Percentiles rank a stretch among this genome's conserved stretches.
These are phyloP conservation scores for Neuroterus valhalla DNA, from an alignment of 1,140 invertebrate genomes.

Conservation along the genomic window DNA sequence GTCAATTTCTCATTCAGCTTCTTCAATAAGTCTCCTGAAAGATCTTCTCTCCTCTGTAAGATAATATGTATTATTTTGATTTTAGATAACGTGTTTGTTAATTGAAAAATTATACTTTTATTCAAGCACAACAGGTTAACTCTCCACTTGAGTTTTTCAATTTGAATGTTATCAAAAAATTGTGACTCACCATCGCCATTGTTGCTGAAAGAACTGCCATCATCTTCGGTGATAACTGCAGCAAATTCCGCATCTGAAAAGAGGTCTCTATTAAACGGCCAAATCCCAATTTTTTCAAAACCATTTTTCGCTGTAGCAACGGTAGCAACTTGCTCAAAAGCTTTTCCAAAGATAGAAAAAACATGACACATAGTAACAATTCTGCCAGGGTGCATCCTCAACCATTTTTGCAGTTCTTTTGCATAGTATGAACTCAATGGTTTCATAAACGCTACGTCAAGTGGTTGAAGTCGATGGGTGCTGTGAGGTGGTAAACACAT, in stretches of 20 bases:
- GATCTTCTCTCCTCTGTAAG: conserved; percentile 1
- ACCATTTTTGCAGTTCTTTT: conserved; percentile 57
- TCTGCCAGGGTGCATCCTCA: conserved; percentile 52
- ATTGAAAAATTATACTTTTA: background rate
- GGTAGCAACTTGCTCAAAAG: conserved; percentile 60
- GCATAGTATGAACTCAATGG: conserved; percentile 51
- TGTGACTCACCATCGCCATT: background rate
- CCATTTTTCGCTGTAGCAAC: conserved; percentile 58
- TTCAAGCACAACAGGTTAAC: no score
- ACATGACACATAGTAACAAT: conserved; percentile 59
- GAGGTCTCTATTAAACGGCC: conserved; percentile 30
- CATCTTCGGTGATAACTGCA: background rate
- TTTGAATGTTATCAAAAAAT: background rate
- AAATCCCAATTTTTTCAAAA: conserved; percentile 58
- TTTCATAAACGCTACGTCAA: conserved; percentile 62
- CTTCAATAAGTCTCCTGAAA: background rate
- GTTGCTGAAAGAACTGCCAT: background rate
- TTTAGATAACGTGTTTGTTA: background rate
- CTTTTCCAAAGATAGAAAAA: conserved; percentile 51
- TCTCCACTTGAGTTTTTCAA: background rate
- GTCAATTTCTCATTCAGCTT: background rate
- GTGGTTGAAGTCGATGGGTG: conserved; percentile 64
- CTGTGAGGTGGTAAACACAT: conserved; percentile 61
- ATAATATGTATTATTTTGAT: background rate
- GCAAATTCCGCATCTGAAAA: background rate